Conservation (phyloP, 1,140 invertebrate genomes). For the Diabrotica undecimpunctata region DNA sequence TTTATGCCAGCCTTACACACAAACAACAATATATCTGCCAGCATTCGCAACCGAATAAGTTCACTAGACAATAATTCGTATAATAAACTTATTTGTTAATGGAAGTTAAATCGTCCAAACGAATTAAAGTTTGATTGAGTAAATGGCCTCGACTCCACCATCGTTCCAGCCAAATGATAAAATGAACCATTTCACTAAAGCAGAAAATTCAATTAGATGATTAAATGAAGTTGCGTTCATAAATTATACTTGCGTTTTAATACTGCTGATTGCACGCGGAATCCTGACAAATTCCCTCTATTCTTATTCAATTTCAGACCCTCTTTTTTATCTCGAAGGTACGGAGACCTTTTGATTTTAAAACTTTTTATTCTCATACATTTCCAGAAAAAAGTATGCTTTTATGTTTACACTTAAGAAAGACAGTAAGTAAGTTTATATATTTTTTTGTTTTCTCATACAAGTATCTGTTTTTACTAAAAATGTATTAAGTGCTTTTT, state of each 20-base stretch:
- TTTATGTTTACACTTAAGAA: no score
- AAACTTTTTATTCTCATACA: no score
- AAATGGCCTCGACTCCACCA: neutral
- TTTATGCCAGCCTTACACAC: neutral
- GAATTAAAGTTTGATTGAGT: constrained; percentile 2
- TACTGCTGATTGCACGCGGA: neutral
- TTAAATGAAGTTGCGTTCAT: constrained; percentile 3
- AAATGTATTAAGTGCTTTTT: no score
- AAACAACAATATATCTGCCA: neutral
- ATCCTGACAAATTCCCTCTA: neutral
- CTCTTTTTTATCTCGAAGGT: no score
- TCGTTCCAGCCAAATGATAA: neutral
- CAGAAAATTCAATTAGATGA: constrained; percentile 8
- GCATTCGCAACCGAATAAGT: neutral
- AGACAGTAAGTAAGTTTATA: no score
- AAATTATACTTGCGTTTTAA: constrained; percentile 4
- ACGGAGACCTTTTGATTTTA: no score
- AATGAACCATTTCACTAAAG: constrained; percentile 4
- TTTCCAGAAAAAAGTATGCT: no score
- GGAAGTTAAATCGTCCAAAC: constrained; percentile 2
- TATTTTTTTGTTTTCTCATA: no score
- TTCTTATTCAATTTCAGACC: neutral
- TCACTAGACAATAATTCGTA: neutral
- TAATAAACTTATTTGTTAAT: constrained; percentile 3
- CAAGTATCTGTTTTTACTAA: no score